phyloP scores from a whole-genome alignment of 2,113 vertebrate species.

The Alligator mississippiensis region DNA sequence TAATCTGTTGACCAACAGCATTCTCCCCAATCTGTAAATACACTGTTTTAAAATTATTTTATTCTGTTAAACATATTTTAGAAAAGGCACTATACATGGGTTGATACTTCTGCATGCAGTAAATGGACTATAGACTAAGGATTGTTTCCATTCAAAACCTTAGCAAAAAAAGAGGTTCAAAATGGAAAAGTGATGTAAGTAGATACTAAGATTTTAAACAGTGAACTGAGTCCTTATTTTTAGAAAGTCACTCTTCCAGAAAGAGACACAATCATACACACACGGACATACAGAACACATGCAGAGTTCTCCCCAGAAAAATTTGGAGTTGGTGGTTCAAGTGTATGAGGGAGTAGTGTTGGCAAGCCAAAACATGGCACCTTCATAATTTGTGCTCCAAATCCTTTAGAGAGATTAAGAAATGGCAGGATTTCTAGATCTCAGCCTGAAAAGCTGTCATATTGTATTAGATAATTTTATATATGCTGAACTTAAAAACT shows the following conservation, averaged over 20 bases:
- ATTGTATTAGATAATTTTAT: neutral
- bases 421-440: slow-evolving; percentile 42
- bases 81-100: slow-evolving; percentile 77
- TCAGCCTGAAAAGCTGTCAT: slow-evolving; percentile 53
- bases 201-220: slow-evolving; percentile 71
- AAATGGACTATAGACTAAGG: slow-evolving; percentile 77
- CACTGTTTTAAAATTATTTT: slow-evolving; percentile 38
- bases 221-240: slow-evolving; percentile 76
- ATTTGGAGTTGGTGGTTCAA: slow-evolving; percentile 66
- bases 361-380: slow-evolving; percentile 81
- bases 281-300: slow-evolving; percentile 69
- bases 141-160: slow-evolving; percentile 57
- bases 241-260: slow-evolving; percentile 75
- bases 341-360: slow-evolving; percentile 76
- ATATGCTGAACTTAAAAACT: slow-evolving; percentile 59
- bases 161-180: slow-evolving; percentile 73
- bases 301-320: slow-evolving; percentile 76
- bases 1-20: neutral
- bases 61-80: slow-evolving; percentile 62
- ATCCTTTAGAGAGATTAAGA: slow-evolving; percentile 48
- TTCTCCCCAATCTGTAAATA: slow-evolving; percentile 55
- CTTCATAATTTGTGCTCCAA: slow-evolving; percentile 78
- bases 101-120: slow-evolving; percentile 79
- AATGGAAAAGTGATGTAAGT: slow-evolving; percentile 55
- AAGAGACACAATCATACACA: slow-evolving; percentile 52